These are phyloP conservation scores for Archegozetes longisetosus DNA, from an alignment of 1,140 invertebrate genomes.

Conservation along the genomic window DNA sequence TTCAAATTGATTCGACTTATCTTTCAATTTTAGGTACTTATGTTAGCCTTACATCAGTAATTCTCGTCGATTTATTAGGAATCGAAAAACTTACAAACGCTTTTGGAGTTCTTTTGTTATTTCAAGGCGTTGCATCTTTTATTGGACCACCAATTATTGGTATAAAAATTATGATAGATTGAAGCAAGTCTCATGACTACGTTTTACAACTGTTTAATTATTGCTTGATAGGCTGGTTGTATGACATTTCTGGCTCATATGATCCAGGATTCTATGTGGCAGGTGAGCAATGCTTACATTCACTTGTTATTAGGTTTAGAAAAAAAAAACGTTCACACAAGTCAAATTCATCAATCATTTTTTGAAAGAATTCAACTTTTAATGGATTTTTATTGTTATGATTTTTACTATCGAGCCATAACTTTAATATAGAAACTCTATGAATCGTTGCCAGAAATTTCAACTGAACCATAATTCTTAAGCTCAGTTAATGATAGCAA, in stretches of 20 bases:
- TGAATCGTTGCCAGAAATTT: too few relatives aligned
- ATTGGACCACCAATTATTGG: conserved; percentile 31
- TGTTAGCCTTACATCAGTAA: conserved; percentile 32
- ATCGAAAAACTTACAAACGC: conserved; percentile 32
- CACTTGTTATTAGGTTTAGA: too few relatives aligned
- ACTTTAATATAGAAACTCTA: too few relatives aligned
- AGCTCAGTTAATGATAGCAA: too few relatives aligned
- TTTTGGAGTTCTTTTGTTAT: conserved; percentile 32
- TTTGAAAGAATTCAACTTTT: too few relatives aligned
- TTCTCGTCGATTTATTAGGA: conserved; percentile 25
- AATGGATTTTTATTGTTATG: too few relatives aligned
- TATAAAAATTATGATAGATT: conserved; percentile 33
- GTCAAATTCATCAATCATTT: too few relatives aligned
- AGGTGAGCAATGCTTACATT: not conserved
- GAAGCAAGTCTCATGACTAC: not conserved
- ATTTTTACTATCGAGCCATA: too few relatives aligned
- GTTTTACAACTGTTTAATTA: not conserved
- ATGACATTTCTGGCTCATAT: conserved; percentile 57
- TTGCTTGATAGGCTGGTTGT: conserved; percentile 48
- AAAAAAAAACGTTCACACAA: too few relatives aligned
- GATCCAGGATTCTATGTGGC: conserved; percentile 48
- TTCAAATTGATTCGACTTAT: not conserved
- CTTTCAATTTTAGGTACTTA: conserved; percentile 28
- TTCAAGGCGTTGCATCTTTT: conserved; percentile 32
- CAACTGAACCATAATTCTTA: too few relatives aligned